Percentiles rank a stretch among this genome's conserved stretches.
phyloP scores from a whole-genome alignment of 92 coral and sea anemone species.

The Umimayanthus chanpuru region DNA sequence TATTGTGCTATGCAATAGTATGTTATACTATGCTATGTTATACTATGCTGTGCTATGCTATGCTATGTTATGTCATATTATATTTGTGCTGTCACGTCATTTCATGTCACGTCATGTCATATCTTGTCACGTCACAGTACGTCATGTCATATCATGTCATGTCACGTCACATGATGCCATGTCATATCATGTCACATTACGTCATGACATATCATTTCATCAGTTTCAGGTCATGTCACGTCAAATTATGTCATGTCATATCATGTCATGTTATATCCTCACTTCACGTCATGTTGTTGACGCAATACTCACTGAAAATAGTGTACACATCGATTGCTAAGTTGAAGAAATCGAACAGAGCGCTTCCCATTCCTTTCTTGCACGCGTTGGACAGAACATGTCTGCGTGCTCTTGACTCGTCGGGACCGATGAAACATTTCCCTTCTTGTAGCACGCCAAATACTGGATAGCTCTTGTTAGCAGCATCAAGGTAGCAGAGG shows the following conservation, averaged over 20 bases:
- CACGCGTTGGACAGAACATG: slow-evolving; percentile 8
- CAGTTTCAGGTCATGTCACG: not conserved
- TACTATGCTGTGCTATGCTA: no score
- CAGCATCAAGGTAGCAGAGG: slow-evolving; percentile 24
- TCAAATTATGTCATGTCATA: not conserved
- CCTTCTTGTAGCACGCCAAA: slow-evolving; percentile 25
- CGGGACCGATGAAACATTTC: slow-evolving; percentile 25
- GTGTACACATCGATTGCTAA: slow-evolving; percentile 18
- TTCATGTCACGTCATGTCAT: not conserved
- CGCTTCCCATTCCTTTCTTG: not conserved
- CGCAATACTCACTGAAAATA: not conserved
- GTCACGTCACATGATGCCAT: not conserved
- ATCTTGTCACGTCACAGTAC: not conserved
- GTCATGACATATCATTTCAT: not conserved
- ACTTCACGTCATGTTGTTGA: not conserved
- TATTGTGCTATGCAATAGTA: no score
- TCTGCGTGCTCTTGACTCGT: not conserved
- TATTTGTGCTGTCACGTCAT: not conserved
- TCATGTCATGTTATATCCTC: not conserved
- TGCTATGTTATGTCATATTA: no score
- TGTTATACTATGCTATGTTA: no score
- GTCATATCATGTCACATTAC: not conserved
- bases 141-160: not conserved
- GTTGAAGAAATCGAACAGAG: not conserved
- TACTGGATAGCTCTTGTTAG: slow-evolving; percentile 4